These are phyloP conservation scores for Hydraecia micacea DNA, from an alignment of 2,888 invertebrate species.

Conservation along the genomic window DNA sequence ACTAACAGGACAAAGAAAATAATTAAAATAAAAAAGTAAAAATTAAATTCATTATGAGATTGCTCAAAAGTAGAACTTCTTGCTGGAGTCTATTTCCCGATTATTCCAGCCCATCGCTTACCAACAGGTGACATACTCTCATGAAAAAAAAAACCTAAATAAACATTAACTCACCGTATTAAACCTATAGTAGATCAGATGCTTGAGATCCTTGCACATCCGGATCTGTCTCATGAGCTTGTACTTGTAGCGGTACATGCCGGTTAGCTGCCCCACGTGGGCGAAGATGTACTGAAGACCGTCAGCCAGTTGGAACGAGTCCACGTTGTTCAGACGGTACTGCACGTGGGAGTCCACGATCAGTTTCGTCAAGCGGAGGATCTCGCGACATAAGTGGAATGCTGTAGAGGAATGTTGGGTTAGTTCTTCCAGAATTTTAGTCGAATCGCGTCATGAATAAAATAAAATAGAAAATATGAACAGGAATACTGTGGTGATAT, in stretches of 20 bases:
- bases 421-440: not conserved
- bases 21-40: too few species aligned
- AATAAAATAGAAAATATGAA: not conserved
- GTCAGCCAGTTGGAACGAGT: slow-evolving; percentile 99
- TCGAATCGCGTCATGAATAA: not conserved
- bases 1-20: too few species aligned
- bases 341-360: slow-evolving; percentile 99
- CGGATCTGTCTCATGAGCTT: slow-evolving; percentile 99
- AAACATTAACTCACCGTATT: slow-evolving; percentile 94
- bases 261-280: slow-evolving; percentile 99
- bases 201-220: slow-evolving; percentile 99
- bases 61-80: not conserved
- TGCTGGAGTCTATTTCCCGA: not conserved
- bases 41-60: not conserved
- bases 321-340: slow-evolving; percentile 99
- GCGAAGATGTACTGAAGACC: slow-evolving; percentile 99
- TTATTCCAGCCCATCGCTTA: not conserved
- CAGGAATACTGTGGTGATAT: not conserved
- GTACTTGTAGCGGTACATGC: slow-evolving; percentile 99
- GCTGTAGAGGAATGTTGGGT: slow-evolving; percentile 88
- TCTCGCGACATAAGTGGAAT: slow-evolving; percentile 99
- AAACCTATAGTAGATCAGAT: slow-evolving; percentile 99
- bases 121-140: not conserved
- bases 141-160: not conserved
- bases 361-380: slow-evolving; percentile 98